A percentile compares a stretch with the other conserved stretches of the same genome.
These are phyloP conservation scores for Gibbula magus DNA, from an alignment of 2,888 invertebrate genomes.

Conservation along the genomic window DNA sequence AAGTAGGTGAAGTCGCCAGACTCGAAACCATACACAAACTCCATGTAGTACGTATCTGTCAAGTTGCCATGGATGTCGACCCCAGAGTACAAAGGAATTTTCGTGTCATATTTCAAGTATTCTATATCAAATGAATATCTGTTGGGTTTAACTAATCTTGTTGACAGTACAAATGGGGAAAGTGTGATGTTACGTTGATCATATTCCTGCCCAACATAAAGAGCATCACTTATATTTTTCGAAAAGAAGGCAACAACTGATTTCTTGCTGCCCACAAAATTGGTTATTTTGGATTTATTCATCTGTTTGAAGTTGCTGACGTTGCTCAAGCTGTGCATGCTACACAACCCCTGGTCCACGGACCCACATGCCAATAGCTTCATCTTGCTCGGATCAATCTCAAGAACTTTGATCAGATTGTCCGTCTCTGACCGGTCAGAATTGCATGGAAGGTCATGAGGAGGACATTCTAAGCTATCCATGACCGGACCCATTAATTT, in stretches of 20 bases:
- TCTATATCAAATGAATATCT: slow-evolving; percentile 11
- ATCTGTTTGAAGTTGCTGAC: slow-evolving; percentile 33
- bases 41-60: slow-evolving; percentile 43
- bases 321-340: slow-evolving; percentile 38
- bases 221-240: not conserved
- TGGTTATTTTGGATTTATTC: not conserved
- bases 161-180: slow-evolving; percentile 44
- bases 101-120: not conserved
- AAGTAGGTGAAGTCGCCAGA: slow-evolving; percentile 64
- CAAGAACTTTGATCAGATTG: slow-evolving; percentile 51
- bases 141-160: slow-evolving; percentile 26
- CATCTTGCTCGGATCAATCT: slow-evolving; percentile 38
- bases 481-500: slow-evolving; percentile 28
- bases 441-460: slow-evolving; percentile 2
- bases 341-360: slow-evolving; percentile 50
- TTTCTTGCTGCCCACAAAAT: slow-evolving; percentile 35
- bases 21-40: slow-evolving; percentile 67
- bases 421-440: slow-evolving; percentile 12
- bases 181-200: slow-evolving; percentile 40
- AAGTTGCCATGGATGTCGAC: slow-evolving; percentile 24
- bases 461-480: slow-evolving; percentile 33
- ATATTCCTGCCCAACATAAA: slow-evolving; percentile 52
- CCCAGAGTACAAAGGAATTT: slow-evolving; percentile 17
- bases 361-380: slow-evolving; percentile 53
- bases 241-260: slow-evolving; percentile 33